Conservation (phyloP, 2,797 vertebrate species). For the Siniperca obscura region DNA sequence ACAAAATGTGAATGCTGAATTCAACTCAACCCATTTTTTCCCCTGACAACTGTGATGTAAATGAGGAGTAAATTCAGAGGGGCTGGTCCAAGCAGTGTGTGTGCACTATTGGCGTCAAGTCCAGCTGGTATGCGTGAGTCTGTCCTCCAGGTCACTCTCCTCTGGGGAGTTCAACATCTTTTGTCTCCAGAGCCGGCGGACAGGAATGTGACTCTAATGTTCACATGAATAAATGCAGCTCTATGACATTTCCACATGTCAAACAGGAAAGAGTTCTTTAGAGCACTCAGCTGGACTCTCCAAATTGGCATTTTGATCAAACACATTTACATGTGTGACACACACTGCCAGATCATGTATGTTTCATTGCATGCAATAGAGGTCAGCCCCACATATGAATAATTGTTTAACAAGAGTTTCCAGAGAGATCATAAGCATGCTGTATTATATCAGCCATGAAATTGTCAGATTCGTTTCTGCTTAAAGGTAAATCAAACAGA, state of each 20-base stretch:
- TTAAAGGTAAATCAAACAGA: slow-evolving; percentile 57
- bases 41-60: slow-evolving; percentile 42
- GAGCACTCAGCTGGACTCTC: slow-evolving; percentile 72
- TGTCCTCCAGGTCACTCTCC: slow-evolving; percentile 81
- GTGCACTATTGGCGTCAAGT: slow-evolving; percentile 57
- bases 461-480: slow-evolving; percentile 48
- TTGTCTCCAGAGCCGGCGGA: slow-evolving; percentile 65
- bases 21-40: neutral
- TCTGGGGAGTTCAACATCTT: slow-evolving; percentile 76
- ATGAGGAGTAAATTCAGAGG: slow-evolving; percentile 38
- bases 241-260: slow-evolving; percentile 70
- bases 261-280: slow-evolving; percentile 54
- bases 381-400: slow-evolving; percentile 39
- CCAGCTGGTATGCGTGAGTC: slow-evolving; percentile 81
- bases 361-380: slow-evolving; percentile 31
- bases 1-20: slow-evolving; percentile 2
- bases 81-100: slow-evolving; percentile 13
- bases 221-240: slow-evolving; percentile 80
- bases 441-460: slow-evolving; percentile 27
- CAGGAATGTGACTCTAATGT: slow-evolving; percentile 68
- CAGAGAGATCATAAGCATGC: neutral
- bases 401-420: slow-evolving; percentile 42
- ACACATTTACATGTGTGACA: slow-evolving; percentile 72
- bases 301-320: slow-evolving; percentile 77
- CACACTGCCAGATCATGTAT: slow-evolving; percentile 36